Conservation (phyloP, 2,797 vertebrate genomes). For the Pangasius larnaudii region DNA sequence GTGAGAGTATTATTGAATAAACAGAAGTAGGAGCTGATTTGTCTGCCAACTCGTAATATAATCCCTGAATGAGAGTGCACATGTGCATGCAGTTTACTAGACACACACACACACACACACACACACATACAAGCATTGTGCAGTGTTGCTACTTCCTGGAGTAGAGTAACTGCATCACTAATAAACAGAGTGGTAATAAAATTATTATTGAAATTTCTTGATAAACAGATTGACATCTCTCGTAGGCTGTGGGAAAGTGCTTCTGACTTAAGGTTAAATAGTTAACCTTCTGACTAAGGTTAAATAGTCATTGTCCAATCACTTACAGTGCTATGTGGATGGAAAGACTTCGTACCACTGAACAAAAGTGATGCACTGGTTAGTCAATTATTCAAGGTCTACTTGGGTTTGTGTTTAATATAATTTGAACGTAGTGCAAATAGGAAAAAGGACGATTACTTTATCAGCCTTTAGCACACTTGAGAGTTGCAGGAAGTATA, state of each 20-base stretch:
- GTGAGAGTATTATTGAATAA: constrained; percentile 44
- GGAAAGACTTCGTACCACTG: not conserved
- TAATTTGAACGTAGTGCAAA: not conserved
- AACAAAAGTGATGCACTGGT: not conserved
- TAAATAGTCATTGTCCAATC: not conserved
- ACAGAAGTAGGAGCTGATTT: constrained; percentile 29
- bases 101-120: not conserved
- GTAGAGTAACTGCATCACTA: not conserved
- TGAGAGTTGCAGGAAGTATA: not conserved
- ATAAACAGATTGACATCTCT: not conserved
- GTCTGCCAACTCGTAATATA: constrained; percentile 27
- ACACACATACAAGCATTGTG: not conserved
- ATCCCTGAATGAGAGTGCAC: constrained; percentile 28
- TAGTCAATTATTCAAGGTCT: not conserved
- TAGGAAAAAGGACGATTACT: not conserved
- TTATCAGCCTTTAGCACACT: not conserved
- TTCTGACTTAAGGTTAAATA: not conserved
- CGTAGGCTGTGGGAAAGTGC: too few relatives aligned
- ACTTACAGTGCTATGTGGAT: not conserved
- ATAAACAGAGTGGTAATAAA: not conserved
- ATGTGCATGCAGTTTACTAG: constrained; percentile 14
- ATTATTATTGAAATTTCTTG: not conserved
- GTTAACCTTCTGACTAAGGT: too few relatives aligned
- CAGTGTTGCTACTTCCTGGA: not conserved
- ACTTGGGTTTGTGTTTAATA: not conserved